Percentiles rank a stretch among this genome's conserved stretches.
phyloP scores from a whole-genome alignment of 1,140 invertebrate species.

The Uloborus diversus region DNA sequence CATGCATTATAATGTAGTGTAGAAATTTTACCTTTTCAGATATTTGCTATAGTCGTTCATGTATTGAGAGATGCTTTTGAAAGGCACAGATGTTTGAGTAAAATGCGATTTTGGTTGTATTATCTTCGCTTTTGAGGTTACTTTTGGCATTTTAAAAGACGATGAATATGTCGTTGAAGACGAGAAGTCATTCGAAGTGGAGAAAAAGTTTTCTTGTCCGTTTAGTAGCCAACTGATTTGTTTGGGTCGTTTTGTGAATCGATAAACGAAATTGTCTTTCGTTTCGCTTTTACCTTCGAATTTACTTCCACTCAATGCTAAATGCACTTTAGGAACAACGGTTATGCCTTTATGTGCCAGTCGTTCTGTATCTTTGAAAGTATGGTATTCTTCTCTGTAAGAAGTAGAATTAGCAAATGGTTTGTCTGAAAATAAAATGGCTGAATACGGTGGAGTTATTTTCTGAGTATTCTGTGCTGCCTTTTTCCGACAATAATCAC shows the following conservation, averaged over 20 bases:
- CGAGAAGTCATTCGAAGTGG: constrained; percentile 2
- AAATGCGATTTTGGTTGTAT: not conserved
- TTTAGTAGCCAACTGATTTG: not conserved
- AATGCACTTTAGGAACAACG: not conserved
- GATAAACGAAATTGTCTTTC: not conserved
- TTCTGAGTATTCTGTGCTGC: not conserved
- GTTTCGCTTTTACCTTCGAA: constrained; percentile 29
- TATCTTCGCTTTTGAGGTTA: not conserved
- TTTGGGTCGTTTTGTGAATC: not conserved
- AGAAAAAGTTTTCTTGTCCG: not conserved
- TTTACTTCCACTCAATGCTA: not conserved
- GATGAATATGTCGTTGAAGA: not conserved
- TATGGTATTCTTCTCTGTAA: not conserved
- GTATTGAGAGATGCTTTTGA: constrained; percentile 5
- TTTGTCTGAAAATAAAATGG: not conserved
- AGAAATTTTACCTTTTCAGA: too few relatives aligned
- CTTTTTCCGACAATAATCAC: constrained; percentile 12
- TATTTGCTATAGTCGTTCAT: constrained; percentile 4
- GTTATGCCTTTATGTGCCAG: not conserved
- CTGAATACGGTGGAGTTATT: not conserved
- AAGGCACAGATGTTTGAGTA: not conserved
- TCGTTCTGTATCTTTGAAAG: not conserved
- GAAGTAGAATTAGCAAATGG: not conserved
- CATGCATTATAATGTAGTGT: too few relatives aligned
- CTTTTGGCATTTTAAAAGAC: constrained; percentile 1